Evolutionary conservation across 2,113 vertebrate species (phyloP).

Genomic region (Corythoichthys intestinalis): DNA sequence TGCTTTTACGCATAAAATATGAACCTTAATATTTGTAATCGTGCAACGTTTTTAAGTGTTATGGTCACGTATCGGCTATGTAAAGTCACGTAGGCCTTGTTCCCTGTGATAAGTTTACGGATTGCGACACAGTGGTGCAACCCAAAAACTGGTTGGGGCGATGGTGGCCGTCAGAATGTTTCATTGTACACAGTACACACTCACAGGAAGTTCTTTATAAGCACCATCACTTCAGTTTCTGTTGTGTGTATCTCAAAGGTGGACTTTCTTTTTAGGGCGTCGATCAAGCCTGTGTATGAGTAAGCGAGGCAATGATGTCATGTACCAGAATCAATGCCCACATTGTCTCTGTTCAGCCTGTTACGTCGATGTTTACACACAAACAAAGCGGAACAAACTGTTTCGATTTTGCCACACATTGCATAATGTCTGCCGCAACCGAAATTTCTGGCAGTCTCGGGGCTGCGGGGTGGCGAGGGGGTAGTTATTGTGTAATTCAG

Average conservation of each 20-base stretch:
- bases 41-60: neutral
- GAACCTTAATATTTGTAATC: neutral
- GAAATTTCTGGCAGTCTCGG: constrained; percentile 68
- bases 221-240: too few species aligned
- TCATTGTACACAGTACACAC: neutral
- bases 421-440: constrained; percentile 76
- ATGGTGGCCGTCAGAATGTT: neutral
- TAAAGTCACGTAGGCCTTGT: constrained; percentile 22
- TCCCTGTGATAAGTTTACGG: constrained; percentile 10
- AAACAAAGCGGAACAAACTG: neutral
- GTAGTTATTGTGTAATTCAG: constrained; percentile 74
- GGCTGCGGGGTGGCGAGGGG: constrained; percentile 48
- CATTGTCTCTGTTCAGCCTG: constrained; percentile 15
- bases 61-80: neutral
- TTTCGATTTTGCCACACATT: constrained; percentile 51
- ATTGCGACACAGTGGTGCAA: constrained; percentile 44
- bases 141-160: constrained; percentile 29
- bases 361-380: neutral
- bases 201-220: neutral
- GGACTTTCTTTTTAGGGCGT: constrained; percentile 24
- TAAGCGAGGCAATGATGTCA: constrained; percentile 42
- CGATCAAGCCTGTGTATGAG: constrained; percentile 30
- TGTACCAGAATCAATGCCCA: constrained; percentile 22
- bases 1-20: neutral
- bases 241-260: neutral